Percentiles rank a stretch among this genome's conserved stretches.
Conservation (phyloP, 2,113 vertebrate genomes). For the Cyphomyrus discorhynchus region DNA sequence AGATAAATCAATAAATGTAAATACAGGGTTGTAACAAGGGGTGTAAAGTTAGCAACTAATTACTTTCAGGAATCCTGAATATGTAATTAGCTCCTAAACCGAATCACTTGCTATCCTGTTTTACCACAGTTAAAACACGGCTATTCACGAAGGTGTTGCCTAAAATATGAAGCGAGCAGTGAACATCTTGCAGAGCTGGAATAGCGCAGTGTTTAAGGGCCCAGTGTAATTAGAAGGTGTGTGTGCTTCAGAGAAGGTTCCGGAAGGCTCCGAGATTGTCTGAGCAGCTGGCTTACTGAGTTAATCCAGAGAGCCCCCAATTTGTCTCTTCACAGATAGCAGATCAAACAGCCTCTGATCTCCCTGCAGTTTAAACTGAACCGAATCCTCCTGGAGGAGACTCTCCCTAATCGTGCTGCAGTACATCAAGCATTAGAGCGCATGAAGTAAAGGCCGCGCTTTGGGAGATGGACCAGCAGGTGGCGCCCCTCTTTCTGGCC, state of each 20-base stretch:
- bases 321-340: slow-evolving; percentile 11
- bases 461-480: not conserved
- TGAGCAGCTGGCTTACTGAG: not conserved
- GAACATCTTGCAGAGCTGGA: not conserved
- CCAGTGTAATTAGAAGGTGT: not conserved
- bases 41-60: not conserved
- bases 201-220: not conserved
- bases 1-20: not conserved
- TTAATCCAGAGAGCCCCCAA: slow-evolving; percentile 8
- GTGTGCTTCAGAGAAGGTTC: not conserved
- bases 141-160: not conserved
- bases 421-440: not conserved
- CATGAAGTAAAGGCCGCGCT: not conserved
- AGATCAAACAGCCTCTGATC: slow-evolving; percentile 19
- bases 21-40: not conserved
- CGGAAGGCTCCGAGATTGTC: not conserved
- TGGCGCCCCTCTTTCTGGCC: not conserved
- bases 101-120: not conserved
- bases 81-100: not conserved
- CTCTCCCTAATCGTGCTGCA: not conserved
- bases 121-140: not conserved
- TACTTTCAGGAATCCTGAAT: not conserved
- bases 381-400: not conserved
- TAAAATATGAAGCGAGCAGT: not conserved
- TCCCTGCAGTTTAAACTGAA: slow-evolving; percentile 8